Evolutionary conservation across 30 jellyfish, hydroid and myxozoan species (phyloP).

Genomic region (Hydractinia symbiolongicarpus): DNA sequence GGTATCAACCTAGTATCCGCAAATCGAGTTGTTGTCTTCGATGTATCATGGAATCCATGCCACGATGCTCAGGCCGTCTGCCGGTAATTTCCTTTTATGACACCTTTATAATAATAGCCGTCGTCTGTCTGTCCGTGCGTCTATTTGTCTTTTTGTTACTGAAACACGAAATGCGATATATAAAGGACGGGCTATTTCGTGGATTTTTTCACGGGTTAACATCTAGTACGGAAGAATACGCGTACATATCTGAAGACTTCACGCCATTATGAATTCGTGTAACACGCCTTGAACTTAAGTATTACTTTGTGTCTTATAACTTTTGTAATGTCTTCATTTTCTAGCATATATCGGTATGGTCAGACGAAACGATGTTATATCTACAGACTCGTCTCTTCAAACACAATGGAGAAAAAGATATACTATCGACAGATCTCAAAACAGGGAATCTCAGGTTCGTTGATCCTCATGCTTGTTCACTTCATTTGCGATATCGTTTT

Average conservation of each 20-base stretch:
- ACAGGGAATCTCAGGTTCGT: conserved; percentile 83
- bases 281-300: background rate
- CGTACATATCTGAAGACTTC: too few species aligned
- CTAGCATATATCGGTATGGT: conserved; percentile 80
- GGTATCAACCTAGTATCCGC: conserved; percentile 86
- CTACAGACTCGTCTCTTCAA: conserved; percentile 79
- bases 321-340: background rate
- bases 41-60: conserved; percentile 97
- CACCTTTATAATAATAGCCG: too few species aligned
- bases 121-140: too few species aligned
- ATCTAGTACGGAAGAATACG: too few species aligned
- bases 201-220: too few species aligned
- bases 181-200: too few species aligned
- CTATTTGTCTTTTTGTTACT: too few species aligned
- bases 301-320: too few species aligned
- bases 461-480: background rate
- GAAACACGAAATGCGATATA: too few species aligned
- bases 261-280: background rate
- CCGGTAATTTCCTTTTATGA: conserved; percentile 38
- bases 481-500: background rate
- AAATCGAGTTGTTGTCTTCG: conserved; percentile 88
- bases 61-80: conserved; percentile 97
- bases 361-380: conserved; percentile 75
- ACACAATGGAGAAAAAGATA: conserved; percentile 86
- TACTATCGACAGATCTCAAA: conserved; percentile 82